Evolutionary conservation across 2,797 vertebrate species (phyloP).

Genomic region (Pogonophryne albipinna): DNA sequence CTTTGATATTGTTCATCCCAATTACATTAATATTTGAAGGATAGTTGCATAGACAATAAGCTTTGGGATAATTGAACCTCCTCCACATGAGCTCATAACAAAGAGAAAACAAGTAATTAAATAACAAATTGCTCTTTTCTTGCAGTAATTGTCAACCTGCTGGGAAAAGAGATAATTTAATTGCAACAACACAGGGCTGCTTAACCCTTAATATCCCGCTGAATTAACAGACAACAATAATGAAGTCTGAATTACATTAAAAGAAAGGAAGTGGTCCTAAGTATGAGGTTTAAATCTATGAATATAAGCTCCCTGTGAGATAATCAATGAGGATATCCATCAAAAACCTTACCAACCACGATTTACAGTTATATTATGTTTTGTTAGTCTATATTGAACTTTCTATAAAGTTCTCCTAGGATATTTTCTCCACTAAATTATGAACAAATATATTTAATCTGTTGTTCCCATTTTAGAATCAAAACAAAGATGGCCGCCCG

Average conservation of each 20-base stretch:
- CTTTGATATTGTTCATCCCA: neutral
- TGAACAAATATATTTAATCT: too few species aligned
- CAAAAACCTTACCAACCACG: neutral
- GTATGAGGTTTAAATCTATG: neutral
- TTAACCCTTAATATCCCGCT: neutral
- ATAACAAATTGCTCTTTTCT: conserved; percentile 8
- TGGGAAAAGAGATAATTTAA: conserved; percentile 22
- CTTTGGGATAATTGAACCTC: conserved; percentile 8
- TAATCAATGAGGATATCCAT: conserved; percentile 5
- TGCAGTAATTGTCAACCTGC: conserved; percentile 15
- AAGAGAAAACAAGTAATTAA: conserved; percentile 26
- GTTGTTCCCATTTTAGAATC: too few species aligned
- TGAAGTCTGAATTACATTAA: conserved; percentile 9
- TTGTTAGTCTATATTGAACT: neutral
- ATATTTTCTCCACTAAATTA: neutral
- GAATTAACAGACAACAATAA: conserved; percentile 1
- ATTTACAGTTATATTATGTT: neutral
- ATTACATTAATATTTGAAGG: conserved; percentile 11
- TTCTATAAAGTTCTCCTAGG: neutral
- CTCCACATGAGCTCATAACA: neutral
- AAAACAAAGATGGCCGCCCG: conserved; percentile 4
- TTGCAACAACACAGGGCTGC: too few species aligned
- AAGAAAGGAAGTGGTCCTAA: neutral
- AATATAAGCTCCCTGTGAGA: neutral
- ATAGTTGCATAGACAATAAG: neutral